Conservation (phyloP, 2,888 invertebrate species). For the Hyposoter dolosus region DNA sequence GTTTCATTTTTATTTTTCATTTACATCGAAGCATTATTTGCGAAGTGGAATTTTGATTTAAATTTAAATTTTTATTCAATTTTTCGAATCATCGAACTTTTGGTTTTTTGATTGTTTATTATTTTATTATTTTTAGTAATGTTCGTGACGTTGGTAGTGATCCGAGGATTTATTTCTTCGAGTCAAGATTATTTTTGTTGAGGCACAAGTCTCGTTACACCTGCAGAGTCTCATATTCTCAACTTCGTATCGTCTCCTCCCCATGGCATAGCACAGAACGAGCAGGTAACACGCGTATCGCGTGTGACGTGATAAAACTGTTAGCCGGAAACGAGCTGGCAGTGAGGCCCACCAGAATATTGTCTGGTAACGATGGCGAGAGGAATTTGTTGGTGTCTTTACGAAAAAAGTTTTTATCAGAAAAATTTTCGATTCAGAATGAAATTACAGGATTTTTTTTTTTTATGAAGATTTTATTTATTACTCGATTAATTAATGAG, state of each 20-base stretch:
- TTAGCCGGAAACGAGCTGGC: conserved; percentile 57
- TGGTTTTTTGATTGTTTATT: not conserved
- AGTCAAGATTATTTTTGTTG: not conserved
- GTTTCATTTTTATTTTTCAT: not conserved
- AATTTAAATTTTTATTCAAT: not conserved
- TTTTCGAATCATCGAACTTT: not conserved
- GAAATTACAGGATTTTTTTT: not conserved
- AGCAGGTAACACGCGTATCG: conserved; percentile 65
- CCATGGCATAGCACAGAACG: conserved; percentile 18
- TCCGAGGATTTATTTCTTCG: not conserved
- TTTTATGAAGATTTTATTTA: not conserved
- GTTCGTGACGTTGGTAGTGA: not conserved
- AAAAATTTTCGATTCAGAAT: not conserved
- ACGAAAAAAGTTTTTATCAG: not conserved
- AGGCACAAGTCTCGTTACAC: conserved; percentile 16
- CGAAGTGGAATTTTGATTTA: not conserved
- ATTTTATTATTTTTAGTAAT: conserved; percentile 1
- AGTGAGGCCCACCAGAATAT: conserved; percentile 40
- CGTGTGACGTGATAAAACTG: conserved; percentile 62
- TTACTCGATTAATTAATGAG: not conserved
- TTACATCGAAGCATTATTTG: not conserved
- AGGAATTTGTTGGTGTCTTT: conserved; percentile 23
- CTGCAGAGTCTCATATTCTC: conserved; percentile 27
- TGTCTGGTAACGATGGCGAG: conserved; percentile 6
- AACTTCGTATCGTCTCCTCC: not conserved